phyloP scores from a whole-genome alignment of 1,140 invertebrate genomes.

The Grapholita molesta region DNA sequence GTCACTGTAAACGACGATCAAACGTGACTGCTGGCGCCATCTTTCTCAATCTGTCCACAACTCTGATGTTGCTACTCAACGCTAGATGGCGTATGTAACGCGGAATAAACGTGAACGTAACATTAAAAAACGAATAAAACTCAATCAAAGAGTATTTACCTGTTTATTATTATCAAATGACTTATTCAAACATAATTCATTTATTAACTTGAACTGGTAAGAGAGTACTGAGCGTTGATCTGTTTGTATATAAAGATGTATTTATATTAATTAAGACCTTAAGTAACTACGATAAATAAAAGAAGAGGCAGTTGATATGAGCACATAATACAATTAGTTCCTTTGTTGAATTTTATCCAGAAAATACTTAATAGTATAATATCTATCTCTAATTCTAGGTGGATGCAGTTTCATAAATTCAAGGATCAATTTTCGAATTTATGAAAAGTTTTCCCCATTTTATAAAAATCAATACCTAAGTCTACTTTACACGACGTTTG shows the following conservation, averaged over 20 bases:
- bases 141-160: background rate
- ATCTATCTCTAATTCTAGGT: background rate
- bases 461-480: background rate
- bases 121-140: background rate
- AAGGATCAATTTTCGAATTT: background rate
- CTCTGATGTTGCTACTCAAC: background rate
- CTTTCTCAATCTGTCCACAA: background rate
- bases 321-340: background rate
- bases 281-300: background rate
- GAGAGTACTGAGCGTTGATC: background rate
- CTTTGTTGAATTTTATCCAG: background rate
- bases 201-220: background rate
- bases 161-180: background rate
- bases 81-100: background rate
- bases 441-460: conserved; percentile 19
- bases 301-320: background rate
- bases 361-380: background rate
- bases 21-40: background rate
- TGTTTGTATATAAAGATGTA: background rate
- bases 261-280: too few relatives aligned
- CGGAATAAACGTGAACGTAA: background rate
- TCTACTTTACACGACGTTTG: background rate
- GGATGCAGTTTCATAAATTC: conserved; percentile 4
- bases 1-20: background rate
- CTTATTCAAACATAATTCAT: background rate